Base-by-base conservation (phyloP, 2,888 invertebrate genomes). In the Acleris cristana region DNA sequence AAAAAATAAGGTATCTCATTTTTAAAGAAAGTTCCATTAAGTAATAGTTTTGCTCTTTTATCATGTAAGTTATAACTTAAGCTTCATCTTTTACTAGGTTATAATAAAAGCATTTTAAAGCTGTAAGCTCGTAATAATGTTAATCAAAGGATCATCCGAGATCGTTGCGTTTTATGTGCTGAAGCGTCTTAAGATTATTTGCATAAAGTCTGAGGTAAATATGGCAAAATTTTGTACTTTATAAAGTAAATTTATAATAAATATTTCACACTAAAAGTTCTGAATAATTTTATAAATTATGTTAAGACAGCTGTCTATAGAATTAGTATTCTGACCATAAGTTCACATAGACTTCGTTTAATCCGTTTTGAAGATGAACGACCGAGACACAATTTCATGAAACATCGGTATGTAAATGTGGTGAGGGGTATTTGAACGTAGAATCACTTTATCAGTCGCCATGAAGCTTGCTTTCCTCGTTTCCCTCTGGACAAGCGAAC, bases 401-500 rank as follows among this genome's bases (percentile, higher is more conserved):
- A 55, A 51, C n/a, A 60, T 54, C 55, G 26, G 60, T 40, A 34
- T 51, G 30, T 61, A 52, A 62, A 57, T 51, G 56, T 52, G 61
- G 51, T 34, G 18, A 48, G 19, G 61, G 56, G 10, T 40, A 21
- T 23, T 57, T 57, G 7, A 48, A 56, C 56, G 66, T 62, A 62
- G 34, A 34, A 59, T 62, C 66, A 48, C 66, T 66, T 66, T 66
- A 66, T 62, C 59, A 54, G 53, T 56, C 52, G 18, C 45, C 55
- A 51, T 51, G 60, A 49, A 65, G 60, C 59, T 65, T 56, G 55
- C 40, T 55, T 56, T 44, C 21, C 48, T 45, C 56, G 59, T 45
- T 6, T 66, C 67, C 63, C 62, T 58, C 57, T 26, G 62, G 63
- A 40, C 62, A 14, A 54, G 62, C 40, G 49, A 67, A 58, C 54